Base-by-base conservation (phyloP, 2,797 vertebrate genomes). In the Phoebastria nigripes region DNA sequence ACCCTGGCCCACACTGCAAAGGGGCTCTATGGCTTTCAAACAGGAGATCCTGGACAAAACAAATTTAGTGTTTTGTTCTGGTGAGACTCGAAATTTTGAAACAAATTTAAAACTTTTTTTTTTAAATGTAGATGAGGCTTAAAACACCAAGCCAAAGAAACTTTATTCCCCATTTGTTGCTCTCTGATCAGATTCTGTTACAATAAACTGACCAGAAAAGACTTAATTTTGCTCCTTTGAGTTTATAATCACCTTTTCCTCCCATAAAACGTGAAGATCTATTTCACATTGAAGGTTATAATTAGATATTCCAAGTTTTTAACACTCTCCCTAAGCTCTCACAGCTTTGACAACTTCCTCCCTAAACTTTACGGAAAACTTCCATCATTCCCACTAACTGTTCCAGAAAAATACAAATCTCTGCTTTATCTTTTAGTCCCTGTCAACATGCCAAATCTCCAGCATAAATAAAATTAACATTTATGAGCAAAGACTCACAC, bases 381-480 rank as follows among this genome's bases (percentile, higher is more conserved):
- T 82, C 54, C 31, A 1, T 21, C 87, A 93, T 66, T 62, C 74
- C 46, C 46, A 76, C 18, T 29, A 89, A 69, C 37, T 5, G 25
- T 69, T 82, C 29, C 78, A 89, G 87, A 82, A 90, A 87, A 82
- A 54, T 4, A 76, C 11, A 87, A 76, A 84, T 70, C 54, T 51
- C 89, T 58, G 35, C 28, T 85, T 89, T 89, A 93, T 72, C 67
- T 52, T 66, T 59, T 24, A 87, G 71, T 19, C 63, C 39, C 47
- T 73, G 84, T 22, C 67, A 94, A 77, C 54, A 58, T 12, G 51
- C 35, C 74, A 66, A 28, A 84, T 79, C 37, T 72, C 62, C 5
- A 7, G 42, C 11, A 71, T 42, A 82, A 82, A 82, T 65, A 87
- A 90, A 87, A 88, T 31, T 17, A 84, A 51, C 0, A 0, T 70